These are phyloP conservation scores for Agrochola circellaris DNA, from an alignment of 2,888 invertebrate species.

Conservation along the genomic window DNA sequence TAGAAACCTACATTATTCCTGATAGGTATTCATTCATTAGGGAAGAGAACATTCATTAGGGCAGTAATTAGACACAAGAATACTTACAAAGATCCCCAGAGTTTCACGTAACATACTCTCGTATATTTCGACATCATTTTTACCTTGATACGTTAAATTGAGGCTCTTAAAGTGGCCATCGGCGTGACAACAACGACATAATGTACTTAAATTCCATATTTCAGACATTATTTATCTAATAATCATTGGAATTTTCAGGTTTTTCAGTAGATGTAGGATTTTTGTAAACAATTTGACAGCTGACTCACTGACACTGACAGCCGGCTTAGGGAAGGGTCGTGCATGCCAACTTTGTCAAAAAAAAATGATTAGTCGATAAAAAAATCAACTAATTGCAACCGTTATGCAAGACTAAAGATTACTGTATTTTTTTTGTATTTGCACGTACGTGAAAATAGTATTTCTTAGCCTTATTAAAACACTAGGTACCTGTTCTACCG, in stretches of 20 bases:
- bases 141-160: conserved; percentile 60
- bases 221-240: conserved; percentile 70
- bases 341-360: too few relatives aligned
- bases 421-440: too few relatives aligned
- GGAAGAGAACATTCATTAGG: neutral
- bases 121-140: conserved; percentile 75
- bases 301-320: neutral
- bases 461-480: too few relatives aligned
- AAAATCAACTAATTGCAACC: too few relatives aligned
- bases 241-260: neutral
- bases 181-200: conserved; percentile 85
- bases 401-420: too few relatives aligned
- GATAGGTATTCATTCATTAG: too few relatives aligned
- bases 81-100: conserved; percentile 80
- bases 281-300: conserved; percentile 20
- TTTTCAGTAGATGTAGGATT: neutral
- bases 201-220: conserved; percentile 69
- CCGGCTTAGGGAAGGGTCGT: neutral
- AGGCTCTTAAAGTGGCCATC: conserved; percentile 79
- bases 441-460: too few relatives aligned
- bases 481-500: too few relatives aligned
- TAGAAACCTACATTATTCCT: too few relatives aligned
- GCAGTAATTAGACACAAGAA: neutral
- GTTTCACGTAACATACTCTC: conserved; percentile 76
- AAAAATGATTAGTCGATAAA: neutral